Conservation (phyloP, 2,113 vertebrate genomes). For the Catharus bicknelli region DNA sequence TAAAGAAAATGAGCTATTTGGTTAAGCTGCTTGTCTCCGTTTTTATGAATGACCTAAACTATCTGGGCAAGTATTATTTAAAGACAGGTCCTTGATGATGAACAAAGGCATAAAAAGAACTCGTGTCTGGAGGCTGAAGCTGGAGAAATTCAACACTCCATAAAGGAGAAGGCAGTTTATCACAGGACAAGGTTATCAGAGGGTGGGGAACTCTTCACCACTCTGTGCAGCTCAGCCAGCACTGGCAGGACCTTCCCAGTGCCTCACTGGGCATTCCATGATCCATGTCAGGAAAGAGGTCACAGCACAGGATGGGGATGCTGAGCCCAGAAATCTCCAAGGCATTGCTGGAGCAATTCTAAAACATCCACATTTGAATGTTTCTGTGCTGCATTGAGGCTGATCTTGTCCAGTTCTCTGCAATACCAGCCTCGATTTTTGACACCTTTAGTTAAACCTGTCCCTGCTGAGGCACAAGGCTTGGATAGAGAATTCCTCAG, state of each 20-base stretch:
- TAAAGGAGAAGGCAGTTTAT: neutral
- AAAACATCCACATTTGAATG: neutral
- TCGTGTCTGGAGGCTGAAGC: neutral
- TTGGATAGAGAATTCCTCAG: neutral
- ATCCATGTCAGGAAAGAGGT: accelerated
- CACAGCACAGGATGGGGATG: neutral
- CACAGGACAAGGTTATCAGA: neutral
- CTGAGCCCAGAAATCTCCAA: neutral
- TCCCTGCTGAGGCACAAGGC: neutral
- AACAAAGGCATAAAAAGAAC: conserved; percentile 8
- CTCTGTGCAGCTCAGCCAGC: neutral
- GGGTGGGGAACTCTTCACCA: neutral
- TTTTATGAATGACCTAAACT: conserved; percentile 30
- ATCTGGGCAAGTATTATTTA: neutral
- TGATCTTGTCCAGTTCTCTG: neutral
- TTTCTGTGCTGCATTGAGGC: neutral
- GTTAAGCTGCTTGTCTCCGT: conserved; percentile 24
- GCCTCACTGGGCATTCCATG: neutral
- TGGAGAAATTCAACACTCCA: neutral
- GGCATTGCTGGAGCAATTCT: neutral
- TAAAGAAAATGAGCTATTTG: conserved; percentile 25
- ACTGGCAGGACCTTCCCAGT: neutral
- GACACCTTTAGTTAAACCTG: neutral
- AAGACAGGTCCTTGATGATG: neutral
- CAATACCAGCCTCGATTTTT: neutral